These are phyloP conservation scores for Macrochelys suwanniensis DNA, from an alignment of 2,797 vertebrate species.

Conservation along the genomic window DNA sequence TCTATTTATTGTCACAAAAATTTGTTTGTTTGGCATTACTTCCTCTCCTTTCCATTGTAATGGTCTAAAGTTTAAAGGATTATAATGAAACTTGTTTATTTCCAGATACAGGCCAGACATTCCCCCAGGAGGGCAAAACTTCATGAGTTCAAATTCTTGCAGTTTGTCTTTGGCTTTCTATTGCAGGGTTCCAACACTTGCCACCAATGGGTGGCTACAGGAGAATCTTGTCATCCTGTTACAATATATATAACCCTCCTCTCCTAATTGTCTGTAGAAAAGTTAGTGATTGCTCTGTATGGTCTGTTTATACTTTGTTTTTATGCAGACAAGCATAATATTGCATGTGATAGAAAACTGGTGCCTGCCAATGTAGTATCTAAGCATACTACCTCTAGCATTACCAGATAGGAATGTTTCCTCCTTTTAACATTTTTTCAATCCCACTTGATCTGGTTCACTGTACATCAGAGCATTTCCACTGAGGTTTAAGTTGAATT, in stretches of 20 bases:
- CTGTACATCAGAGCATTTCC: background rate
- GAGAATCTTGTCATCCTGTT: background rate
- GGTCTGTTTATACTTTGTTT: background rate
- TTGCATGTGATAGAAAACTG: background rate
- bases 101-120: background rate
- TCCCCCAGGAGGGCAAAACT: background rate
- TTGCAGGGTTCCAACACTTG: background rate
- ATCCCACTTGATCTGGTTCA: background rate
- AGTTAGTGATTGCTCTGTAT: background rate
- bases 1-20: background rate
- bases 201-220: background rate
- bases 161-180: background rate
- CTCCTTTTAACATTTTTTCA: background rate
- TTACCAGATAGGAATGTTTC: background rate
- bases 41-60: background rate
- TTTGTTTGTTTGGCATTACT: background rate
- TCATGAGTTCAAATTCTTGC: background rate
- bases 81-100: background rate
- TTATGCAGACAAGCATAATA: background rate
- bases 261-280: background rate
- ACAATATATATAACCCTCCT: fast-evolving
- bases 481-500: background rate
- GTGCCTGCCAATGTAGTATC: background rate
- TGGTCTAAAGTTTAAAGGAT: background rate
- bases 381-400: background rate